Conservation (phyloP, 2,797 vertebrate species). For the Trachurus trachurus region DNA sequence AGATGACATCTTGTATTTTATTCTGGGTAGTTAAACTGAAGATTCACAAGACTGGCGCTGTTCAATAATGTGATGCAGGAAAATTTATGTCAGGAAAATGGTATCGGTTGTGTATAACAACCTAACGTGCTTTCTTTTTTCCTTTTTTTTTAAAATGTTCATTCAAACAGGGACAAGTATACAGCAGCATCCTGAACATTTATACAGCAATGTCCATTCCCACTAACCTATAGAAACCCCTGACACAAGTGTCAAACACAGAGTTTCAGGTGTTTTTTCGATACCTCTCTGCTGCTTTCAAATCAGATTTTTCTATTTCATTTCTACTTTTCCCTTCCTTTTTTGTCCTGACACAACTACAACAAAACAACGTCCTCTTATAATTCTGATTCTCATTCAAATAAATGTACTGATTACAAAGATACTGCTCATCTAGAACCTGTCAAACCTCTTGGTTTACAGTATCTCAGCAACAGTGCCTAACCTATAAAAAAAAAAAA, state of each 20-base stretch:
- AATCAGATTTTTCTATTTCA: not conserved
- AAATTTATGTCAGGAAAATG: not conserved
- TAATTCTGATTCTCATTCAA: not conserved
- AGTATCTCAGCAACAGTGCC: not conserved
- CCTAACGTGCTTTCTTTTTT: not conserved
- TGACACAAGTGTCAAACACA: too few species aligned
- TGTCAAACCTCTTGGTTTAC: not conserved
- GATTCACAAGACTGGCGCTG: not conserved
- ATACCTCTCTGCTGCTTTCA: too few species aligned
- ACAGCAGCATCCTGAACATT: too few species aligned
- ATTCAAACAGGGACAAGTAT: too few species aligned
- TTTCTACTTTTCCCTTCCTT: not conserved
- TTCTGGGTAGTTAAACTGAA: constrained; percentile 6
- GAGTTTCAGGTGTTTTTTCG: too few species aligned
- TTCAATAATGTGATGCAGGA: not conserved
- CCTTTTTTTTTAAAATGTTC: too few species aligned
- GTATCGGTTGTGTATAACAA: not conserved
- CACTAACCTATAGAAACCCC: too few species aligned
- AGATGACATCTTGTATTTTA: constrained; percentile 13
- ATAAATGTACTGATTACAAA: too few species aligned
- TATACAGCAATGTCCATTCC: too few species aligned
- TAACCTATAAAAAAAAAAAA: not conserved
- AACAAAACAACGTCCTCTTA: not conserved
- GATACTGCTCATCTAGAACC: too few species aligned
- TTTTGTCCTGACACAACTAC: too few species aligned